Evolutionary conservation across 2,888 invertebrate genomes (phyloP).

Genomic region (Allygus modestus): DNA sequence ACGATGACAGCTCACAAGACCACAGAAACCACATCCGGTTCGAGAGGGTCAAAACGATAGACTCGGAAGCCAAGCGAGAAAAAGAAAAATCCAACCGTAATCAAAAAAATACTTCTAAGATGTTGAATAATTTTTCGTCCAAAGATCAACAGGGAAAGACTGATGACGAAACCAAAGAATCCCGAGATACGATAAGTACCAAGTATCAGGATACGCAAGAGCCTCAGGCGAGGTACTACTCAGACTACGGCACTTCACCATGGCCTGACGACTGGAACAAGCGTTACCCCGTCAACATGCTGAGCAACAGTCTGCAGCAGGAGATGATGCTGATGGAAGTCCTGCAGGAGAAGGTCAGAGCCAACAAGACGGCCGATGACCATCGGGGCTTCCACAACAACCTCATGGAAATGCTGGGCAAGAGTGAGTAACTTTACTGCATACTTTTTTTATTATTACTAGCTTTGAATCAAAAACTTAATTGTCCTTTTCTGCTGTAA

Average conservation of each 20-base stretch:
- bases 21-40: constrained; percentile 23
- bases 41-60: constrained; percentile 48
- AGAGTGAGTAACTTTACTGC: constrained; percentile 83
- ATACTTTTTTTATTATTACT: too few relatives aligned
- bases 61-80: constrained; percentile 1
- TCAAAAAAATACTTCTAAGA: constrained; percentile 46
- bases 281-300: constrained; percentile 45
- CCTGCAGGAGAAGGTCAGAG: constrained; percentile 78
- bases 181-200: background rate
- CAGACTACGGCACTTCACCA: constrained; percentile 5
- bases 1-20: constrained; percentile 4
- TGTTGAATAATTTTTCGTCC: background rate
- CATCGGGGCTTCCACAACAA: constrained; percentile 80
- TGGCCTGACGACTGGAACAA: constrained; percentile 45
- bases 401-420: constrained; percentile 89
- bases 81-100: constrained; percentile 32
- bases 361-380: constrained; percentile 75
- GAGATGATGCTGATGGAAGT: constrained; percentile 86
- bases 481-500: too few relatives aligned
- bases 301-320: constrained; percentile 75
- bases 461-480: too few relatives aligned
- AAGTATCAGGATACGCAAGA: background rate
- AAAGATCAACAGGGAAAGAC: constrained; percentile 37
- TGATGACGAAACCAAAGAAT: constrained; percentile 53
- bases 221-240: constrained; percentile 13